Percentiles rank a stretch among this genome's conserved stretches.
Evolutionary conservation across 2,797 vertebrate genomes (phyloP).

Genomic region (Pampus argenteus): DNA sequence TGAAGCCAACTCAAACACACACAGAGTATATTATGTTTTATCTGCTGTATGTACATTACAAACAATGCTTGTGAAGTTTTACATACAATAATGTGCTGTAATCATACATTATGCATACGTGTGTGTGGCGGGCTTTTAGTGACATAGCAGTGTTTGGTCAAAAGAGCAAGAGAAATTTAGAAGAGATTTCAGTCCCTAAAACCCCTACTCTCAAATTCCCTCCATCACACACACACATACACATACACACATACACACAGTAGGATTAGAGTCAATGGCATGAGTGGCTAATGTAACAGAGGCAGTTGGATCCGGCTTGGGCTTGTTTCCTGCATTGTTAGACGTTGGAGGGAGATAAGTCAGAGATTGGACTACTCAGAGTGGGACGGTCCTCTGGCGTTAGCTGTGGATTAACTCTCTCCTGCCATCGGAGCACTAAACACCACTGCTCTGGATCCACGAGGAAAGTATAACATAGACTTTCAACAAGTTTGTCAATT

Average conservation of each 20-base stretch:
- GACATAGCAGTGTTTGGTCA: conserved; percentile 28
- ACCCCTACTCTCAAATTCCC: conserved; percentile 13
- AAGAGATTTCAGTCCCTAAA: conserved; percentile 33
- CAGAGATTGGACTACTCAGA: conserved; percentile 44
- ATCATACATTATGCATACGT: neutral
- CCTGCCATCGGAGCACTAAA: conserved; percentile 34
- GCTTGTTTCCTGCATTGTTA: conserved; percentile 64
- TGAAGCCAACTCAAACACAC: conserved; percentile 42
- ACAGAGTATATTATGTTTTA: conserved; percentile 2
- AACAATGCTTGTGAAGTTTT: neutral
- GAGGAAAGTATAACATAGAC: neutral
- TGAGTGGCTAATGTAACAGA: conserved; percentile 56
- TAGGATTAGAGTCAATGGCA: conserved; percentile 42
- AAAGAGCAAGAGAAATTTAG: conserved; percentile 27
- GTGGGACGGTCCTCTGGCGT: conserved; percentile 31
- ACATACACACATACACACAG: conserved; percentile 9
- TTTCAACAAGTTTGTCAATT: neutral
- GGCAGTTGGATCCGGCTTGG: conserved; percentile 58
- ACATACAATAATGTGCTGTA: neutral
- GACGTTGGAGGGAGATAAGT: conserved; percentile 55
- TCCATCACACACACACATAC: conserved; percentile 15
- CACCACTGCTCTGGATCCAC: neutral
- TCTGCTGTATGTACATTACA: neutral
- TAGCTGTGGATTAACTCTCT: conserved; percentile 51
- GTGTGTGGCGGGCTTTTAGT: conserved; percentile 11